Evolutionary conservation across 2,888 invertebrate species (phyloP).

Genomic region (Napeogenes sylphis): DNA sequence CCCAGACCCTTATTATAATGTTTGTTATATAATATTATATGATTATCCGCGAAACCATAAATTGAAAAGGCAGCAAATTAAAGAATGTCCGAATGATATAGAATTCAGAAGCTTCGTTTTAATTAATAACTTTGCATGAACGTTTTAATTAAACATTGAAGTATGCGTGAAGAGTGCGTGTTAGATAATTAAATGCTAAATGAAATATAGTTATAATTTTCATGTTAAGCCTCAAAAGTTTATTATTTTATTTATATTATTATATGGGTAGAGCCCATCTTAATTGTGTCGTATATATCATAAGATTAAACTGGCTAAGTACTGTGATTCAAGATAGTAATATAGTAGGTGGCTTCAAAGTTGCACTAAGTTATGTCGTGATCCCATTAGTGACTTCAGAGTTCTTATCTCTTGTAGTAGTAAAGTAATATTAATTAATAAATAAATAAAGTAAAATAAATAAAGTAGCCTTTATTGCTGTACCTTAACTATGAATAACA

Average conservation of each 20-base stretch:
- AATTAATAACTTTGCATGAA: no score
- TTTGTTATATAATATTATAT: neutral
- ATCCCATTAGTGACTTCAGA: neutral
- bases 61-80: conserved; percentile 9
- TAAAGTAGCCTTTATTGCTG: no score
- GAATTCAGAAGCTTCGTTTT: no score
- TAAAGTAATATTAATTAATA: neutral
- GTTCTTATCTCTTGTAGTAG: neutral
- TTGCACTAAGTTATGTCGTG: neutral
- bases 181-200: no score
- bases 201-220: neutral
- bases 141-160: no score
- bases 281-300: neutral
- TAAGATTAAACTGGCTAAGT: neutral
- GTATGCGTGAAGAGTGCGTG: no score
- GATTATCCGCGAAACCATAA: conserved; percentile 3
- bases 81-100: neutral
- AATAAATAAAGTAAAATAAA: no score
- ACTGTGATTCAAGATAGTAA: neutral
- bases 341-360: neutral
- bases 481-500: no score
- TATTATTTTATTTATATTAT: conserved; percentile 7
- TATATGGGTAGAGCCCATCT: neutral
- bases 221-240: neutral
- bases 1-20: neutral